phyloP scores from a whole-genome alignment of 2,113 vertebrate genomes.

The Cariama cristata region DNA sequence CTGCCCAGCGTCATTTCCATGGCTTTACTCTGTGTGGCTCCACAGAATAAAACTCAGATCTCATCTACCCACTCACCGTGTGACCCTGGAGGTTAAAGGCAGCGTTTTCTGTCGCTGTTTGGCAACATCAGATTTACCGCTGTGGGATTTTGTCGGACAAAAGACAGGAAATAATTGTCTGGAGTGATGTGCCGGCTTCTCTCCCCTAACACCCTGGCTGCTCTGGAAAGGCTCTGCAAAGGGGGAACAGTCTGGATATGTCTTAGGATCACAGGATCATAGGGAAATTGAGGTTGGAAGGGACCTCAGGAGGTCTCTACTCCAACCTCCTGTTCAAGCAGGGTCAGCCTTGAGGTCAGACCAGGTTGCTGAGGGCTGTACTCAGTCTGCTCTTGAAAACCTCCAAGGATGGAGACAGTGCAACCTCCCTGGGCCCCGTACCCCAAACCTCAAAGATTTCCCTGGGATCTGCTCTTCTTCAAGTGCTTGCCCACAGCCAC shows the following conservation, averaged over 20 bases:
- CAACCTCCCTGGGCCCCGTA: neutral
- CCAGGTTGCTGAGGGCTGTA: neutral
- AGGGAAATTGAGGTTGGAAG: neutral
- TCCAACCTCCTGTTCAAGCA: neutral
- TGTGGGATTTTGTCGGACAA: neutral
- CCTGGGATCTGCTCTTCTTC: neutral
- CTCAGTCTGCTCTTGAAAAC: neutral
- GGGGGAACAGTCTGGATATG: neutral
- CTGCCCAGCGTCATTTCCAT: neutral
- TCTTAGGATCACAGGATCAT: neutral
- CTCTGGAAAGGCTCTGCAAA: neutral
- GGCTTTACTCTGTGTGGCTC: neutral
- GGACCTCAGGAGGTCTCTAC: rapidly evolving
- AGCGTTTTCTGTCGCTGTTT: neutral
- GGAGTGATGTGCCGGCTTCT: neutral
- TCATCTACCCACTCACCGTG: neutral
- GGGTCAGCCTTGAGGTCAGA: neutral
- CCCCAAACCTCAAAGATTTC: neutral
- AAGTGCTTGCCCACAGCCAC: neutral
- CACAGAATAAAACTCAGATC: neutral
- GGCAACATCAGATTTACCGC: neutral
- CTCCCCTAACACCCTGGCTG: neutral
- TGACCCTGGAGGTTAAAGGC: neutral
- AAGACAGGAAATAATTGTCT: neutral
- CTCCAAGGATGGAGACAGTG: neutral